A percentile compares a stretch with the other conserved stretches of the same genome.
Conservation (phyloP, 2,113 vertebrate genomes). For the Lathamus discolor region DNA sequence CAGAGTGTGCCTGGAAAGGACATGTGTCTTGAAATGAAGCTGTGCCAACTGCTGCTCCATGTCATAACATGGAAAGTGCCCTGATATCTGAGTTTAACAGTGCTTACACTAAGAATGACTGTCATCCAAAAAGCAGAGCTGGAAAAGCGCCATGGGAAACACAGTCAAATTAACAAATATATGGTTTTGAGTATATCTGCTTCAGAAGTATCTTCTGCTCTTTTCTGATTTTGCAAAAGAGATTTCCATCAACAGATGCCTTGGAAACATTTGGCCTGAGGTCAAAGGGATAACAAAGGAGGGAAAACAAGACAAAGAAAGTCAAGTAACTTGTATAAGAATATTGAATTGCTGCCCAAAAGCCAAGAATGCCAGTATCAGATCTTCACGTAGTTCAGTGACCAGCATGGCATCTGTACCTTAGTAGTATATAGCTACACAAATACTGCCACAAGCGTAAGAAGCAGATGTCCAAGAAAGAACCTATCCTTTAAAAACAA, state of each 20-base stretch:
- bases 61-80: background rate
- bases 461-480: background rate
- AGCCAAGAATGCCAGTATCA: background rate
- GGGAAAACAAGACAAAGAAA: background rate
- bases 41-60: constrained; percentile 36
- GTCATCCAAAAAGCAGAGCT: constrained; percentile 20
- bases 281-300: background rate
- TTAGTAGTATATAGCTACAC: background rate
- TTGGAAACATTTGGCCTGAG: background rate
- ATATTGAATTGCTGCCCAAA: background rate
- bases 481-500: background rate
- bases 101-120: background rate
- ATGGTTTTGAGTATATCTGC: background rate
- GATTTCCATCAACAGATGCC: background rate
- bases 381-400: background rate
- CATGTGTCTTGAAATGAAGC: constrained; percentile 43
- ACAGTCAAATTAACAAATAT: background rate
- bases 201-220: background rate
- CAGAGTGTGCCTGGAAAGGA: constrained; percentile 48
- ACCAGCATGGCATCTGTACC: background rate
- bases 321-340: background rate
- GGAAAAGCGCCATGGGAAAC: background rate
- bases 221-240: background rate
- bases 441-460: background rate
- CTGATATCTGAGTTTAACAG: background rate